phyloP scores from a whole-genome alignment of 2,888 invertebrate species.

The Torymus aiolomorphi region DNA sequence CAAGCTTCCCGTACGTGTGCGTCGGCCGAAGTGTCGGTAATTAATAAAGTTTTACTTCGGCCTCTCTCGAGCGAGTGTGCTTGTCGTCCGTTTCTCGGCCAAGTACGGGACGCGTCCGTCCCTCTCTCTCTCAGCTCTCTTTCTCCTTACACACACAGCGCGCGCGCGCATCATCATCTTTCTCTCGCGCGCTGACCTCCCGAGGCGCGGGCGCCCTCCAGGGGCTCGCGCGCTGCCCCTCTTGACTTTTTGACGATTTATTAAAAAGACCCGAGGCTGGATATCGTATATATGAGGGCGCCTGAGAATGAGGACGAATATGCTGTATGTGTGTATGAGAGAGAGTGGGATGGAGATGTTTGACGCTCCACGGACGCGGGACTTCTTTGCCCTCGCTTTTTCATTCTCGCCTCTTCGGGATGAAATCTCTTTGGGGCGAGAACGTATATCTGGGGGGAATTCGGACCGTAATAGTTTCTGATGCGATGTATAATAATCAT shows the following conservation, averaged over 20 bases:
- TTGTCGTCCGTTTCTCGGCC: slow-evolving; percentile 30
- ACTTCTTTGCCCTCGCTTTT: no score
- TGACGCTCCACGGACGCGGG: no score
- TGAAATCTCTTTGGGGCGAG: no score
- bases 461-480: no score
- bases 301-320: slow-evolving; percentile 29
- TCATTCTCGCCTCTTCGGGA: no score
- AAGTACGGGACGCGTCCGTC: slow-evolving; percentile 21
- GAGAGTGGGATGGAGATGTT: no score
- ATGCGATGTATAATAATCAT: no score
- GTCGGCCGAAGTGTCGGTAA: slow-evolving; percentile 46
- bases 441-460: not conserved
- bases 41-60: slow-evolving; percentile 55
- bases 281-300: not conserved
- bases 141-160: not conserved
- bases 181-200: slow-evolving; percentile 25
- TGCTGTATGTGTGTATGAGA: no score
- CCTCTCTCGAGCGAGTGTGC: not conserved
- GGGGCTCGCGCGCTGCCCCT: slow-evolving; percentile 11
- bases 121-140: slow-evolving; percentile 28
- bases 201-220: slow-evolving; percentile 15
- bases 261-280: slow-evolving; percentile 44
- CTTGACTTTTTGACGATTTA: slow-evolving; percentile 53
- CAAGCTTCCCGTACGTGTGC: not conserved
- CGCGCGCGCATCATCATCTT: not conserved